phyloP scores from a whole-genome alignment of 2,113 vertebrate species.

The Aegotheles bennettii region DNA sequence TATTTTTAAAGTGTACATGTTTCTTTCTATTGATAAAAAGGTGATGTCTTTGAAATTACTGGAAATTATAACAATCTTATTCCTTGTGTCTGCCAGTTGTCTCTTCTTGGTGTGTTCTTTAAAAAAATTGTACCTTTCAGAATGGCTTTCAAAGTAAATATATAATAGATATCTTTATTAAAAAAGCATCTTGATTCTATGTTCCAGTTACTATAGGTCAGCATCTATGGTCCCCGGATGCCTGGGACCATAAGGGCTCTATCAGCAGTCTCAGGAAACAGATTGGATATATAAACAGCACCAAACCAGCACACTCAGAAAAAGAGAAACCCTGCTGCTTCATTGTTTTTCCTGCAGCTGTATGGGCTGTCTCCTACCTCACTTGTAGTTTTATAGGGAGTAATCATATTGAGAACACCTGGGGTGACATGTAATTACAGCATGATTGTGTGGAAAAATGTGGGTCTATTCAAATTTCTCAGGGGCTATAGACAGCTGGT shows the following conservation, averaged over 20 bases:
- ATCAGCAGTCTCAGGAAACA: conserved; percentile 54
- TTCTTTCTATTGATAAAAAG: not conserved
- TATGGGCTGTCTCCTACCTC: not conserved
- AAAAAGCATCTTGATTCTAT: not conserved
- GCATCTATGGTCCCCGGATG: conserved; percentile 10
- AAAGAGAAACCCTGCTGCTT: conserved; percentile 44
- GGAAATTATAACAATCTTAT: not conserved
- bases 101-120: not conserved
- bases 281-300: conserved; percentile 44
- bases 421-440: conserved; percentile 69
- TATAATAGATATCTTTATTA: conserved; percentile 36
- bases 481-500: conserved; percentile 57
- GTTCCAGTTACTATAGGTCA: conserved; percentile 23
- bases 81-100: not conserved
- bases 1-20: not conserved
- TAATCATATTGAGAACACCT: conserved; percentile 68
- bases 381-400: conserved; percentile 46
- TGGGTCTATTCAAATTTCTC: conserved; percentile 67
- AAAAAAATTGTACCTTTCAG: not conserved
- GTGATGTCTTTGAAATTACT: not conserved
- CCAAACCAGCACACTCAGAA: not conserved
- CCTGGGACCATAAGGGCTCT: conserved; percentile 29
- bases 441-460: conserved; percentile 66
- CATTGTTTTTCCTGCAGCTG: conserved; percentile 58
- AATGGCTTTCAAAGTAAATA: not conserved